A percentile compares a stretch with the other conserved stretches of the same genome.
Evolutionary conservation across 2,888 invertebrate genomes (phyloP).

Genomic region (Malthinus seriepunctatus): DNA sequence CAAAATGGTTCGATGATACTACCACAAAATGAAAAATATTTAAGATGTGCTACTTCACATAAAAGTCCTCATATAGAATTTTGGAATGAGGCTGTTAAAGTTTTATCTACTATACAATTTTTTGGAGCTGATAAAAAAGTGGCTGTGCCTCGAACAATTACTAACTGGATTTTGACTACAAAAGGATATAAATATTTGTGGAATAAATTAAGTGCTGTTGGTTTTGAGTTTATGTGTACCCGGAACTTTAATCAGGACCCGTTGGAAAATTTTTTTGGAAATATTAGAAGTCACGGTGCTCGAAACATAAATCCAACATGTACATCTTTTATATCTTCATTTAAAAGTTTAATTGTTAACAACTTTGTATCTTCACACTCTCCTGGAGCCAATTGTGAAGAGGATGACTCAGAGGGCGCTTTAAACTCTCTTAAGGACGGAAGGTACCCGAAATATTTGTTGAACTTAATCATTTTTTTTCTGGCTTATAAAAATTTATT

Average conservation of each 20-base stretch:
- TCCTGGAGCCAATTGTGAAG: conserved; percentile 27
- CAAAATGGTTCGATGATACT: neutral
- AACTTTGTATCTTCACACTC: conserved; percentile 29
- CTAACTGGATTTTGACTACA: neutral
- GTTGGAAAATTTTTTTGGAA: conserved; percentile 28
- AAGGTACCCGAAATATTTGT: too few species aligned
- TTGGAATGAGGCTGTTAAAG: neutral
- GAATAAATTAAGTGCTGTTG: neutral
- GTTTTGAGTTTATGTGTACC: neutral
- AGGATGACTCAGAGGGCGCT: conserved; percentile 13
- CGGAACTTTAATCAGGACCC: conserved; percentile 28
- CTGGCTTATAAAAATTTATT: too few species aligned
- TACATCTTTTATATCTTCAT: conserved; percentile 19
- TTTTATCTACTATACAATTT: neutral
- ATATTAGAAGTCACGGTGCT: conserved; percentile 21
- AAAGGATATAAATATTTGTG: neutral
- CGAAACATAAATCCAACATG: conserved; percentile 23
- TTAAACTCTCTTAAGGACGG: neutral
- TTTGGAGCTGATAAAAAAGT: neutral
- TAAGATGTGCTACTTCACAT: neutral
- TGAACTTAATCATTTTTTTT: too few species aligned
- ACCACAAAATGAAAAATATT: neutral
- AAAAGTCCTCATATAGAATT: neutral
- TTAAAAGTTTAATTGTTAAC: conserved; percentile 29
- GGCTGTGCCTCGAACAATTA: neutral